Conservation (phyloP, 2,888 invertebrate genomes). For the Aproaerema taeniolella region DNA sequence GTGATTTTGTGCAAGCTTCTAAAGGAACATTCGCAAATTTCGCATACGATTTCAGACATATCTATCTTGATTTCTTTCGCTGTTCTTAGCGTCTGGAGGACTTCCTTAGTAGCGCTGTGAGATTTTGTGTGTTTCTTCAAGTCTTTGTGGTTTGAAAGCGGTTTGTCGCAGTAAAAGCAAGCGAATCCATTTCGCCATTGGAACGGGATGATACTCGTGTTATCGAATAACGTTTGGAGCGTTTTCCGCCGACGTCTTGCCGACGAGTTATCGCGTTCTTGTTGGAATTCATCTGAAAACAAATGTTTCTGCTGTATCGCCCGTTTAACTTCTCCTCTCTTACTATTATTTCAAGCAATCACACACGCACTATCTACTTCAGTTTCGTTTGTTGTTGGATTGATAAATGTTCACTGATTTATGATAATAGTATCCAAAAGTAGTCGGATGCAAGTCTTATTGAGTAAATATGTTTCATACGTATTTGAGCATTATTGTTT, state of each 20-base stretch:
- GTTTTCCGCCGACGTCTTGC: conserved; percentile 24
- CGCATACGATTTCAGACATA: conserved; percentile 31
- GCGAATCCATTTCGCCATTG: conserved; percentile 36
- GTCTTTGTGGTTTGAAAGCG: conserved; percentile 22
- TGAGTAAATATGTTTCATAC: too few species aligned
- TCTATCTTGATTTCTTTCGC: conserved; percentile 33
- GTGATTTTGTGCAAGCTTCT: conserved; percentile 3
- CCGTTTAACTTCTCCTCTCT: conserved; percentile 12
- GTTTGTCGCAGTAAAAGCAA: conserved; percentile 38
- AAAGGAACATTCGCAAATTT: conserved; percentile 24
- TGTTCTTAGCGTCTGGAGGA: conserved; percentile 25
- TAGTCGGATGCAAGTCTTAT: too few species aligned
- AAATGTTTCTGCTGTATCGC: conserved; percentile 29
- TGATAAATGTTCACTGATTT: too few species aligned
- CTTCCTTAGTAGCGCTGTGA: conserved; percentile 26
- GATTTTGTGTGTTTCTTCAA: conserved; percentile 33
- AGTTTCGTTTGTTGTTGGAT: too few species aligned
- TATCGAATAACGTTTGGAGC: conserved; percentile 36
- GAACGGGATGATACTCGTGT: conserved; percentile 37
- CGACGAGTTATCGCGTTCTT: conserved; percentile 20
- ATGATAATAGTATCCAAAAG: too few species aligned
- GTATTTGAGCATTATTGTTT: too few species aligned
- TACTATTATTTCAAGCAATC: background rate
- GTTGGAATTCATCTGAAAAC: conserved; percentile 36
- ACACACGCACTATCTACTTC: too few species aligned